Evolutionary conservation across 2,113 vertebrate species (phyloP).

Genomic region (Coptodon rendalli): DNA sequence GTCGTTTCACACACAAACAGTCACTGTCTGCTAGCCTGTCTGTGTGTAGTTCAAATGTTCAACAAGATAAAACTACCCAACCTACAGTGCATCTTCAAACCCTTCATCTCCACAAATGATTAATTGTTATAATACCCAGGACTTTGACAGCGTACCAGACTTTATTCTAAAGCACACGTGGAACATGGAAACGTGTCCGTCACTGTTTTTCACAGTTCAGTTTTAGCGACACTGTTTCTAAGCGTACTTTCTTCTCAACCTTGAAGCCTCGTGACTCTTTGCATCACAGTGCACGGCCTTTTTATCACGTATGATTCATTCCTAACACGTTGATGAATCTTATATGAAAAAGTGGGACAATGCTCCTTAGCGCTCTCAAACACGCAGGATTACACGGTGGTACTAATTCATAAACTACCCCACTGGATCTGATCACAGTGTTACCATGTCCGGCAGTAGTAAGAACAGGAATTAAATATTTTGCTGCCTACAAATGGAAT

Average conservation of each 20-base stretch:
- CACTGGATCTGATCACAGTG: neutral
- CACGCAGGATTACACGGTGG: rapidly evolving
- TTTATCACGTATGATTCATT: neutral
- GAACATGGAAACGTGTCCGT: neutral
- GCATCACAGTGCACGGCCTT: neutral
- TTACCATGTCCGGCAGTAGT: rapidly evolving
- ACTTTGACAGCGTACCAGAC: rapidly evolving
- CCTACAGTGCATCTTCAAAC: neutral
- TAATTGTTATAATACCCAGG: neutral
- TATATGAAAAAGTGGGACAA: neutral
- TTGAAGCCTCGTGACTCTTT: neutral
- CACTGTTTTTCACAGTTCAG: neutral
- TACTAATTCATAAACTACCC: neutral
- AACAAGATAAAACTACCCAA: neutral
- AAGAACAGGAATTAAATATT: rapidly evolving
- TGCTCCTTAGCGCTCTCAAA: neutral
- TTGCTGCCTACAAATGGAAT: neutral
- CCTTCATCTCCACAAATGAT: neutral
- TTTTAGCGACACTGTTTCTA: neutral
- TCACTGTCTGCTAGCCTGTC: neutral
- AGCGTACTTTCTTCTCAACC: neutral
- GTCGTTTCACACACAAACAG: neutral
- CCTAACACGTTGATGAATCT: neutral
- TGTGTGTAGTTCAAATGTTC: neutral
- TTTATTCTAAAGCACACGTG: neutral